phyloP scores from a whole-genome alignment of 2,888 invertebrate genomes.

The Schizaphis graminum region DNA sequence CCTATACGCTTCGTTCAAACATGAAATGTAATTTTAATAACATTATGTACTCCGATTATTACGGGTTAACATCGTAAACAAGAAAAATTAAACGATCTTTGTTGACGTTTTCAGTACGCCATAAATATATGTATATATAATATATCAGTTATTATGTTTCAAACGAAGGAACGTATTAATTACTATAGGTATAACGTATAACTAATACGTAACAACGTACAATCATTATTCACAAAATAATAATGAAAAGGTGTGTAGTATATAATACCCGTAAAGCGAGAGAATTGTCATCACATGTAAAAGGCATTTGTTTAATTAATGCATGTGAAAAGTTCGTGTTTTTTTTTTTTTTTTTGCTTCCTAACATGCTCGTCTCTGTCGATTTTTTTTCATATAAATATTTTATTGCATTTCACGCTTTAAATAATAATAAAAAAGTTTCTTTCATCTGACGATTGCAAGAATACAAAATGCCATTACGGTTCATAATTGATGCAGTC shows the following conservation, averaged over 20 bases:
- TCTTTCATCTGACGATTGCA: slow-evolving; percentile 30
- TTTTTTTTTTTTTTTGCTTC: neutral
- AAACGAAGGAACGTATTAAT: slow-evolving; percentile 20
- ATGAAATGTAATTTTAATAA: slow-evolving; percentile 57
- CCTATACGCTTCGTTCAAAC: slow-evolving; percentile 43
- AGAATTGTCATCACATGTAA: neutral
- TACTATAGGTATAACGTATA: neutral
- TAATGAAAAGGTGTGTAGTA: neutral
- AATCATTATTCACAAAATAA: slow-evolving; percentile 2
- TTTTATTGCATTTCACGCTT: slow-evolving; percentile 32
- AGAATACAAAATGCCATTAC: slow-evolving; percentile 40
- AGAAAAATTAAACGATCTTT: slow-evolving; percentile 31
- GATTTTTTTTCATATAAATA: slow-evolving; percentile 26
- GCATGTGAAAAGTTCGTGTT: neutral
- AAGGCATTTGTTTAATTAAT: slow-evolving; percentile 18
- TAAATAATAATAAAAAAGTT: slow-evolving; percentile 43
- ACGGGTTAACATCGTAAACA: slow-evolving; percentile 31
- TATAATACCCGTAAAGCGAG: neutral
- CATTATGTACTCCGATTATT: slow-evolving; percentile 55
- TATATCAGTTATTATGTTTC: neutral
- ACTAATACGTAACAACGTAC: neutral
- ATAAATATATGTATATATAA: neutral
- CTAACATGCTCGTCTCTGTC: slow-evolving; percentile 2
- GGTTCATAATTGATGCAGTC: slow-evolving; percentile 51
- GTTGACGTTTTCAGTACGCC: slow-evolving; percentile 16